Evolutionary conservation across 2,888 invertebrate species (phyloP).

Genomic region (Lasiommata megera): DNA sequence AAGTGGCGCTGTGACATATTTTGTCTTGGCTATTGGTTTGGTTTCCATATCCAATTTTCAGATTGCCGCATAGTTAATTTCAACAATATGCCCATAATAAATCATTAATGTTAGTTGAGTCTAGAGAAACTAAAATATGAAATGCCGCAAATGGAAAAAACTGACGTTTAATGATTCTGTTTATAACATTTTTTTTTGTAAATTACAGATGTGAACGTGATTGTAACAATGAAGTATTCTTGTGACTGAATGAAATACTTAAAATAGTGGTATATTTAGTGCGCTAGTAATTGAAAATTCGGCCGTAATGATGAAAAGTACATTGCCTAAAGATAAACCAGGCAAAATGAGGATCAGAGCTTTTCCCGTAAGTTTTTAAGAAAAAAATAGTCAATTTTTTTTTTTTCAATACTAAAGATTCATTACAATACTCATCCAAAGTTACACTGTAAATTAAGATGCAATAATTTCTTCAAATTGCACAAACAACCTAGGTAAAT

Average conservation of each 20-base stretch:
- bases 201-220: conserved; percentile 69
- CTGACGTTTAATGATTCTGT: conserved; percentile 35
- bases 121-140: background rate
- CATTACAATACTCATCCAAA: too few relatives aligned
- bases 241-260: conserved; percentile 62
- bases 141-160: conserved; percentile 31
- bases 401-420: too few relatives aligned
- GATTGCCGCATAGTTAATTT: conserved; percentile 6
- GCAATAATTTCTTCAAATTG: too few relatives aligned
- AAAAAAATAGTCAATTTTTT: background rate
- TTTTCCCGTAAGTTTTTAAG: conserved; percentile 92
- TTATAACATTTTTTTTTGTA: conserved; percentile 36
- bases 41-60: conserved; percentile 17
- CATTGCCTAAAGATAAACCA: conserved; percentile 92
- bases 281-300: conserved; percentile 49
- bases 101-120: background rate
- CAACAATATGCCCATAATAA: background rate
- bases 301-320: conserved; percentile 85
- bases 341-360: conserved; percentile 98
- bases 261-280: conserved; percentile 51
- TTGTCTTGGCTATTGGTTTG: conserved; percentile 25
- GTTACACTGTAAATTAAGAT: too few relatives aligned
- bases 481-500: too few relatives aligned
- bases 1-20: conserved; percentile 39
- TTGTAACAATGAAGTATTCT: conserved; percentile 69